These are phyloP conservation scores for Diphyllodes magnificus DNA, from an alignment of 2,113 vertebrate genomes.

Conservation along the genomic window DNA sequence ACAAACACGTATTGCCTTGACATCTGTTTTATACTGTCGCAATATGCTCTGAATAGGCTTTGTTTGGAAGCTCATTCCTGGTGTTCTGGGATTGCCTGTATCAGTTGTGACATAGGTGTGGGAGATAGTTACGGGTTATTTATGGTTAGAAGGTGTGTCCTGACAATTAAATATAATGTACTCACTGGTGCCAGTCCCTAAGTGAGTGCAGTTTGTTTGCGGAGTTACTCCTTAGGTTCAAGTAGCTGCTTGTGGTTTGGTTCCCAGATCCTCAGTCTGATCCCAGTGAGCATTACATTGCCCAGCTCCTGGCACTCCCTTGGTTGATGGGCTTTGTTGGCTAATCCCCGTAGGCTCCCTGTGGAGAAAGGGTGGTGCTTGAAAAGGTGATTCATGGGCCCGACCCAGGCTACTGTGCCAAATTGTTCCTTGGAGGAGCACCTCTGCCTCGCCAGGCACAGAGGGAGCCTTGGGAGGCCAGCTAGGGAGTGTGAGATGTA, in stretches of 20 bases:
- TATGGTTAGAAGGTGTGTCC: conserved; percentile 18
- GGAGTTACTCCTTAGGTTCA: background rate
- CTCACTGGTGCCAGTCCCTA: background rate
- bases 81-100: background rate
- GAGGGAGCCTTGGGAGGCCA: background rate
- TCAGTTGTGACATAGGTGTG: background rate
- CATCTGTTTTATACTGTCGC: background rate
- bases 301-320: background rate
- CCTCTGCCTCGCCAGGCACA: background rate
- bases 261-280: background rate
- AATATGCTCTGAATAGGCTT: background rate
- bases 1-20: rapidly evolving
- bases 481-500: background rate
- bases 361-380: background rate
- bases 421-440: background rate
- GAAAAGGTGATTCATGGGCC: background rate
- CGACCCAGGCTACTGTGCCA: background rate
- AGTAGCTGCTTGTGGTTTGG: background rate
- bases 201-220: background rate
- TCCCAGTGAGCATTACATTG: background rate
- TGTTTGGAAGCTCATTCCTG: background rate
- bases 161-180: background rate
- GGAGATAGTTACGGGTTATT: background rate
- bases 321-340: background rate
- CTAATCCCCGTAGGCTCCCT: background rate